Evolutionary conservation across 2,113 vertebrate species (phyloP), one percentile per base, ranked within the genome.

Genomic region (Pseudorectes ferrugineus): DNA sequence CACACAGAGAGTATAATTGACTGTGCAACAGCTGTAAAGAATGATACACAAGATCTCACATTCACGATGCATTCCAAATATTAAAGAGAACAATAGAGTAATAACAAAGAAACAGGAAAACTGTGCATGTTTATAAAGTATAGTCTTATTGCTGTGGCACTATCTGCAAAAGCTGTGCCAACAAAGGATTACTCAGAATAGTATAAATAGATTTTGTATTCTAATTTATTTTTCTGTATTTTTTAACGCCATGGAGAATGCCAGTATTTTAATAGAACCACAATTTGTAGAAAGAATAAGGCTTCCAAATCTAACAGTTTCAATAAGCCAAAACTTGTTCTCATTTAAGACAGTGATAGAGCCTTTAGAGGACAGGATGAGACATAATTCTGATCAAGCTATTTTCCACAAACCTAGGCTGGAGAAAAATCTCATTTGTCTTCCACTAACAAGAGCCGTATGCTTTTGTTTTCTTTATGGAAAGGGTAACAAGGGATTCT

Each of bases 351-450:
- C 66, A 43, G 62, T 70, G 85, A 70, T 55, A 82, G 54, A 95
- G 48, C 29, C 62, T 67, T 79, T 57, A 79, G 62, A 87, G 81
- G 26, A 91, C 70, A 73, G 84, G 52, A 82, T 52, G 45, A 68
- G 73, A 91, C 77, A 52, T 91, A 74, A 79, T 88, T 92, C 66
- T 88, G 74, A 94, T 85, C 74, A 84, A 93, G 63, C 52, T 85
- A 78, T 95, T 95, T 95, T 92, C 84, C 84, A 70, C 76, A 91
- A 81, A 91, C 68, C 43, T 74, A 71, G 21, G 40, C 71, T 92
- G 42, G 29, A 65, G 54, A 89, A 94, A 92, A 92, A 58, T 62
- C 45, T 87, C 57, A 89, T 93, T 24, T 68, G 49, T 95, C 89
- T 92, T 91, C 74, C 52, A 52, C 66, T 95, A 89, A 82, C 48